Conservation (phyloP, 2,797 vertebrate species). For the Eidolon dupreanum region DNA sequence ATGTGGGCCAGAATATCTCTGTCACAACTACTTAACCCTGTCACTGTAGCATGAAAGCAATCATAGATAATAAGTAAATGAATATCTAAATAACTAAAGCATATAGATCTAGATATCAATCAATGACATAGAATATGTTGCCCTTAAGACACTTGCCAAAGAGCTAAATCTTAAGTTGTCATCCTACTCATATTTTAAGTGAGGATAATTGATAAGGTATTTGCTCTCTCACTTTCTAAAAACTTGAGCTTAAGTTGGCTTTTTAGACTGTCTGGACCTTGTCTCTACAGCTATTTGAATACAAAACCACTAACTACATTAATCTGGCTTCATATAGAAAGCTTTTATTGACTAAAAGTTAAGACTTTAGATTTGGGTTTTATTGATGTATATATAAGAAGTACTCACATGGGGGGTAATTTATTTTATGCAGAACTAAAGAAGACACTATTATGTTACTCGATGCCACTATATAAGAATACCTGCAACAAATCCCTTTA, state of each 20-base stretch:
- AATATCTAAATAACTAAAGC: neutral
- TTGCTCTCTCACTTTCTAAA: slow-evolving; percentile 9
- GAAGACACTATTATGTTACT: neutral
- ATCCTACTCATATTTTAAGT: neutral
- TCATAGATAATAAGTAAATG: neutral
- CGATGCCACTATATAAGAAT: neutral
- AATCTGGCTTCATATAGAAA: slow-evolving; percentile 11
- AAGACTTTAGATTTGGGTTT: slow-evolving; percentile 31
- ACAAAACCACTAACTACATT: neutral
- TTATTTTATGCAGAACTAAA: neutral
- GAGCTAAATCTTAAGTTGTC: neutral
- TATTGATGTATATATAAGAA: neutral
- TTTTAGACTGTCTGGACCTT: neutral
- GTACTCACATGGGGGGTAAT: neutral
- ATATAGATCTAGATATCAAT: neutral
- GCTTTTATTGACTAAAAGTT: neutral
- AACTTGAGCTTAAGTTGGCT: neutral
- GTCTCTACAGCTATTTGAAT: neutral
- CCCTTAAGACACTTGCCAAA: neutral
- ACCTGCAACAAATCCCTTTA: slow-evolving; percentile 27
- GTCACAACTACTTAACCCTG: neutral
- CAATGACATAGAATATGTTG: neutral
- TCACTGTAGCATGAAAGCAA: neutral
- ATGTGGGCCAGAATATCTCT: neutral
- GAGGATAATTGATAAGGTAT: neutral